These are phyloP conservation scores for Diadegma fenestrale DNA, from an alignment of 2,888 invertebrate genomes.

Conservation along the genomic window DNA sequence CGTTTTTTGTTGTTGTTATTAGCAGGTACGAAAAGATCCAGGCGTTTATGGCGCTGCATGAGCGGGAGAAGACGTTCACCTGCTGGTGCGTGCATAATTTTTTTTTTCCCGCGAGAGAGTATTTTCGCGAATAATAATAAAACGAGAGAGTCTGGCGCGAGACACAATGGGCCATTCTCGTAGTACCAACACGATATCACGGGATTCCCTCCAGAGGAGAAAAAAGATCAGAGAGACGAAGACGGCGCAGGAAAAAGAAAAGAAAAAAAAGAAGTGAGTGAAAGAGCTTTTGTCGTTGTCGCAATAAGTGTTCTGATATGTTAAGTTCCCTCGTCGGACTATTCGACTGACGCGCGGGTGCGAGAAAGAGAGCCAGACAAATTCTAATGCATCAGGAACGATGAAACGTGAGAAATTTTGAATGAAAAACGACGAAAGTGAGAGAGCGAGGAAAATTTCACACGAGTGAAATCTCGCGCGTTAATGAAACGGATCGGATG, in stretches of 20 bases:
- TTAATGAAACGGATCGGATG: slow-evolving; percentile 64
- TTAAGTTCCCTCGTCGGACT: slow-evolving; percentile 42
- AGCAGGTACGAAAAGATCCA: not conserved
- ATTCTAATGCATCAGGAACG: slow-evolving; percentile 8
- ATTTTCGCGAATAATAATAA: slow-evolving; percentile 60
- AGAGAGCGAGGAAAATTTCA: slow-evolving; percentile 59
- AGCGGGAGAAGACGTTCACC: slow-evolving; percentile 20
- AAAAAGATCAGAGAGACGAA: slow-evolving; percentile 14
- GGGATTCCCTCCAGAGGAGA: slow-evolving; percentile 33
- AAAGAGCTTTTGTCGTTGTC: slow-evolving; percentile 45
- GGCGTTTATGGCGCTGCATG: not conserved
- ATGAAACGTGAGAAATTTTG: slow-evolving; percentile 59
- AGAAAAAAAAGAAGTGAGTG: slow-evolving; percentile 33
- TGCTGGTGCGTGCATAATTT: slow-evolving; percentile 13
- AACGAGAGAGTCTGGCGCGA: slow-evolving; percentile 49
- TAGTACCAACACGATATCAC: slow-evolving; percentile 47
- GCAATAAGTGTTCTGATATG: slow-evolving; percentile 28
- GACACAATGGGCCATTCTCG: slow-evolving; percentile 62
- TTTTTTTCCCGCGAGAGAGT: slow-evolving; percentile 25
- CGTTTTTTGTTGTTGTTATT: not conserved
- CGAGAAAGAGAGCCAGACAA: slow-evolving; percentile 5
- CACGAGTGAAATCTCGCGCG: slow-evolving; percentile 64
- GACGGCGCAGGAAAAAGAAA: not conserved
- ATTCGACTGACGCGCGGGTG: slow-evolving; percentile 14
- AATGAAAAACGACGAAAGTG: slow-evolving; percentile 64